phyloP scores from a whole-genome alignment of 2,797 vertebrate species.

The Cyprinodon diabolis region DNA sequence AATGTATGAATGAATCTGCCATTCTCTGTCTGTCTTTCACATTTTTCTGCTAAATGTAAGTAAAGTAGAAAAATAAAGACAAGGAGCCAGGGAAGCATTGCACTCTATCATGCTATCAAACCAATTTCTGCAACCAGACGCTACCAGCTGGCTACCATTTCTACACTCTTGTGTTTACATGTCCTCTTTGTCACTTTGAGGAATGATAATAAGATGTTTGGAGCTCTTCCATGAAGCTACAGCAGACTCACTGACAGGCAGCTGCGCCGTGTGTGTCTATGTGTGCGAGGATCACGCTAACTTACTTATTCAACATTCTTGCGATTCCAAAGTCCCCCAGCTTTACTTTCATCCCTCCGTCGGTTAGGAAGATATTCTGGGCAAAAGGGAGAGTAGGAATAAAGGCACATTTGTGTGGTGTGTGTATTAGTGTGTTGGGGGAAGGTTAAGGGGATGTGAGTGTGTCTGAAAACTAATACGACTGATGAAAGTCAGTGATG shows the following conservation, averaged over 20 bases:
- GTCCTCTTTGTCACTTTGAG: slow-evolving; percentile 38
- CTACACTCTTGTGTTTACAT: slow-evolving; percentile 32
- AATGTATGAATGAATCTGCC: background rate
- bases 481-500: slow-evolving; percentile 39
- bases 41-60: background rate
- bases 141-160: slow-evolving; percentile 1
- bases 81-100: no score
- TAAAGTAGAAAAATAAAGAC: background rate
- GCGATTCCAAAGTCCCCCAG: slow-evolving; percentile 96
- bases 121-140: background rate
- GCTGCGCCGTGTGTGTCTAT: slow-evolving; percentile 40
- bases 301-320: slow-evolving; percentile 90
- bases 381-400: slow-evolving; percentile 34
- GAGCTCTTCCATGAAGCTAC: slow-evolving; percentile 41
- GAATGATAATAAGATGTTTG: slow-evolving; percentile 63
- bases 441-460: background rate
- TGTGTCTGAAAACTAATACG: slow-evolving; percentile 31
- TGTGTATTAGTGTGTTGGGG: slow-evolving; percentile 12
- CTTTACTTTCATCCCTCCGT: slow-evolving; percentile 85
- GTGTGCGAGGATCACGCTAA: slow-evolving; percentile 27
- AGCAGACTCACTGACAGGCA: slow-evolving; percentile 42
- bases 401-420: slow-evolving; percentile 30
- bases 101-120: background rate
- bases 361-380: slow-evolving; percentile 93
- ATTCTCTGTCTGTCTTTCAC: background rate